Evolutionary conservation across 2,113 vertebrate species (phyloP).

Genomic region (Salminus brasiliensis): DNA sequence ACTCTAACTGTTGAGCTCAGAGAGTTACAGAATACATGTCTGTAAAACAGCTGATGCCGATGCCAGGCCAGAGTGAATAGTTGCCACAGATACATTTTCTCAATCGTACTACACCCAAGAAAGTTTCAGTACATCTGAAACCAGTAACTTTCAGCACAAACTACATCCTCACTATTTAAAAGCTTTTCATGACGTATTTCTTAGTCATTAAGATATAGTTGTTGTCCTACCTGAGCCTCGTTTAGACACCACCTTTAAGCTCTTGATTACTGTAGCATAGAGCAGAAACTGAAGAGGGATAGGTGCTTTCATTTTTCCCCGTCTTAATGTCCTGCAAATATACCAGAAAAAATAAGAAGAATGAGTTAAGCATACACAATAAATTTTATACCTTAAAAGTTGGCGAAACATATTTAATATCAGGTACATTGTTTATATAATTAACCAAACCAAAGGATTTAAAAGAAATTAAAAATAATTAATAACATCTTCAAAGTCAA

Average conservation of each 20-base stretch:
- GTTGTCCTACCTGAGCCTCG: conserved; percentile 89
- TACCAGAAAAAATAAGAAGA: conserved; percentile 37
- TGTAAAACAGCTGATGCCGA: not conserved
- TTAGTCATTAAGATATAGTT: not conserved
- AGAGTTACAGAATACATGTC: not conserved
- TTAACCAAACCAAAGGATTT: no score
- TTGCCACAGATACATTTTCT: not conserved
- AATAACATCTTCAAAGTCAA: no score
- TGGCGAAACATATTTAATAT: not conserved
- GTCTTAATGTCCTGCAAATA: conserved; percentile 73
- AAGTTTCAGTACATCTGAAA: not conserved
- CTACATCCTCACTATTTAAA: not conserved
- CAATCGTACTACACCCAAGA: no score
- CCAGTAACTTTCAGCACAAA: no score
- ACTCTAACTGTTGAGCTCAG: not conserved
- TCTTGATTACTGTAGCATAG: conserved; percentile 87
- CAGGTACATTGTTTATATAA: no score
- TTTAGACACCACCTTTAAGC: conserved; percentile 96
- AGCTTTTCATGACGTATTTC: not conserved
- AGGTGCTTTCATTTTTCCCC: conserved; percentile 91
- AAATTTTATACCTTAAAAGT: not conserved
- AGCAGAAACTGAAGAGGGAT: conserved; percentile 92
- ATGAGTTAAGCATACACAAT: not conserved
- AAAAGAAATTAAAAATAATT: no score
- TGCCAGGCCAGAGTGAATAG: not conserved